Conservation (phyloP, 2,888 invertebrate genomes). For the Tuberolachnus salignus region DNA sequence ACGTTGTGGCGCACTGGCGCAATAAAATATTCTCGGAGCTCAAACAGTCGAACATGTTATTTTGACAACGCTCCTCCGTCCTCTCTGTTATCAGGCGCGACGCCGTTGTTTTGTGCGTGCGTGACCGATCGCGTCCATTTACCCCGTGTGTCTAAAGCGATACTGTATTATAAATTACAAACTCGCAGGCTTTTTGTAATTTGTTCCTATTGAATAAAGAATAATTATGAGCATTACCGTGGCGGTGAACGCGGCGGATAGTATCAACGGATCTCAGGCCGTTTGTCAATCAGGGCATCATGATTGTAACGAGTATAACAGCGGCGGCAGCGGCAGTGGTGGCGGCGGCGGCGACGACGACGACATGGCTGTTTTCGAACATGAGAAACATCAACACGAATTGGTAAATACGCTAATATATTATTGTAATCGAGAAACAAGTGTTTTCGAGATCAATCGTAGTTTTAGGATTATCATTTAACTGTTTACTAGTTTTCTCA, state of each 20-base stretch:
- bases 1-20: neutral
- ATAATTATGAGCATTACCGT: slow-evolving; percentile 53
- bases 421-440: neutral
- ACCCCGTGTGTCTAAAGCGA: slow-evolving; percentile 32
- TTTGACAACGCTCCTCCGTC: slow-evolving; percentile 15
- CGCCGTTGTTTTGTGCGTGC: slow-evolving; percentile 55
- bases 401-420: neutral
- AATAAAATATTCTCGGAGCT: neutral
- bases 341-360: slow-evolving; percentile 5
- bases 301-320: slow-evolving; percentile 30
- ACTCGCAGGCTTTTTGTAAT: neutral
- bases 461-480: neutral
- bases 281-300: slow-evolving; percentile 25
- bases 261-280: slow-evolving; percentile 14
- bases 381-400: slow-evolving; percentile 18
- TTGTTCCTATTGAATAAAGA: neutral
- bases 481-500: neutral
- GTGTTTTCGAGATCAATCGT: neutral
- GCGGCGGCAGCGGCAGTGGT: neutral
- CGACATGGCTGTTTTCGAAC: slow-evolving; percentile 25
- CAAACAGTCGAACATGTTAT: slow-evolving; percentile 13
- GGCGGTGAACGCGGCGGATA: slow-evolving; percentile 30
- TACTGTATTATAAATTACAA: neutral
- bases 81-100: slow-evolving; percentile 43
- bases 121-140: slow-evolving; percentile 56